phyloP scores from a whole-genome alignment of 2,113 vertebrate species.

The Malurus elegans region DNA sequence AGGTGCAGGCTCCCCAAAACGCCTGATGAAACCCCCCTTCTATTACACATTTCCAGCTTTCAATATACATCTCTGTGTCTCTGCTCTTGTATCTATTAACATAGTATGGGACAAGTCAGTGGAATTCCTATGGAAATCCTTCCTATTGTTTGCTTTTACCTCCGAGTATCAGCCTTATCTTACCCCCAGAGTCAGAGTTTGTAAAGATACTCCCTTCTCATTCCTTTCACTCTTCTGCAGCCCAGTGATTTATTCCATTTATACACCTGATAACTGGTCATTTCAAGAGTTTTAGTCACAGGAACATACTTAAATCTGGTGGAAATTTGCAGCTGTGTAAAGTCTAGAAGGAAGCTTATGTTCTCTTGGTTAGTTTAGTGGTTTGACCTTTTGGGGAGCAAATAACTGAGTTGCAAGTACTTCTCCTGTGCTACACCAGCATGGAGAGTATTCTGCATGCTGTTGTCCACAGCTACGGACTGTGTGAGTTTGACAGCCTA shows the following conservation, averaged over 20 bases:
- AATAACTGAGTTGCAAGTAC: not conserved
- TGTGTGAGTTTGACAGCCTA: accelerated
- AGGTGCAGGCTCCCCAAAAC: too few relatives aligned
- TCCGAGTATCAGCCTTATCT: too few relatives aligned
- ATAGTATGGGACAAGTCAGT: too few relatives aligned
- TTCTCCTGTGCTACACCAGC: not conserved
- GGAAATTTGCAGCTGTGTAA: not conserved
- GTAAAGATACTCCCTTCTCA: too few relatives aligned
- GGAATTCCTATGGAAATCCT: too few relatives aligned
- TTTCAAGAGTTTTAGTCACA: not conserved
- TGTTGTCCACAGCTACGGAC: not conserved
- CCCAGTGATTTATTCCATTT: not conserved
- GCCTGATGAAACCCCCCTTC: too few relatives aligned
- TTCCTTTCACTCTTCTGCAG: not conserved
- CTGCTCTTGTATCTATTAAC: too few relatives aligned
- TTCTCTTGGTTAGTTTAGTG: not conserved
- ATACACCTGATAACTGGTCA: not conserved
- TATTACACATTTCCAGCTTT: too few relatives aligned
- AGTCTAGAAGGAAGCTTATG: not conserved
- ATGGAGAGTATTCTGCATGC: accelerated
- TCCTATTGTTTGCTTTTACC: too few relatives aligned
- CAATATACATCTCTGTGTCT: too few relatives aligned
- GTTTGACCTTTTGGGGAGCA: not conserved
- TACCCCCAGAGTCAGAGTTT: too few relatives aligned
- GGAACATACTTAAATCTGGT: not conserved